Percentiles rank a stretch among this genome's conserved stretches.
These are phyloP conservation scores for Oreochromis tanganicae DNA, from an alignment of 2,113 vertebrate genomes.

Conservation along the genomic window DNA sequence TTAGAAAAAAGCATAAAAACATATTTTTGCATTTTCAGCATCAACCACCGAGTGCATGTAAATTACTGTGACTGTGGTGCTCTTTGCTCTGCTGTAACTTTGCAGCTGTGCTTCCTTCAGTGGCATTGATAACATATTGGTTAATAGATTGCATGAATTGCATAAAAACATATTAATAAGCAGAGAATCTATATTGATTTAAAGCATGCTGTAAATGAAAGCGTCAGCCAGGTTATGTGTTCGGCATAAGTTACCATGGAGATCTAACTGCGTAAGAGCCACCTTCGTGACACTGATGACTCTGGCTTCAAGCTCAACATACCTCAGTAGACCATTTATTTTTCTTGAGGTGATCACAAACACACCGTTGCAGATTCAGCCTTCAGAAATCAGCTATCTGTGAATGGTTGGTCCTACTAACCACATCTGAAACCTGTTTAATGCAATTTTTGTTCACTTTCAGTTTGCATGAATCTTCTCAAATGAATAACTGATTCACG, in stretches of 20 bases:
- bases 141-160: background rate
- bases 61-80: background rate
- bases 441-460: background rate
- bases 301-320: background rate
- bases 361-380: background rate
- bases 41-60: background rate
- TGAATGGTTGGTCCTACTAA: background rate
- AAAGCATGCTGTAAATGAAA: background rate
- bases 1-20: background rate
- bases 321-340: accelerated
- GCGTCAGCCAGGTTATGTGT: background rate
- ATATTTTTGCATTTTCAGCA: background rate
- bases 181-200: background rate
- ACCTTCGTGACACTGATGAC: background rate
- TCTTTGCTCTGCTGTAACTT: background rate
- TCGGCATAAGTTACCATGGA: background rate
- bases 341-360: background rate
- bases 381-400: background rate
- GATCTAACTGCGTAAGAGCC: background rate
- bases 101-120: background rate
- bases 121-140: background rate
- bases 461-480: background rate
- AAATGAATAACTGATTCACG: background rate
- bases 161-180: background rate
- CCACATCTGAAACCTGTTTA: background rate